A percentile compares a stretch with the other conserved stretches of the same genome.
These are phyloP conservation scores for Oncorhynchus masou DNA, from an alignment of 2,113 vertebrate species.

Conservation along the genomic window DNA sequence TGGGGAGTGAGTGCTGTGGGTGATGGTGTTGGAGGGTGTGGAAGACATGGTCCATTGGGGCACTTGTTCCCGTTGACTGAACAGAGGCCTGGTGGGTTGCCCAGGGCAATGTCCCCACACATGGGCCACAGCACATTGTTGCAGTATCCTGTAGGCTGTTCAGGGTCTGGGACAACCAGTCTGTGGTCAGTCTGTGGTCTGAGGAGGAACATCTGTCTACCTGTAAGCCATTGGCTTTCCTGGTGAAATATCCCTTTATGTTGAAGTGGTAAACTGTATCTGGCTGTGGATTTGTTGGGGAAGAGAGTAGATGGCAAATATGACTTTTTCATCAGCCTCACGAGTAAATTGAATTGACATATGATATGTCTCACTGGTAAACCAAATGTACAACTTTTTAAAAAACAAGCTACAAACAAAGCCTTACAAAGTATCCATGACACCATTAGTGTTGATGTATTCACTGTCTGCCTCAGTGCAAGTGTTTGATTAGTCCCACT, in stretches of 20 bases:
- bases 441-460: constrained; percentile 1
- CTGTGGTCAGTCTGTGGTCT: background rate
- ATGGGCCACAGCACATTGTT: constrained; percentile 57
- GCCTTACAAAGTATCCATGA: background rate
- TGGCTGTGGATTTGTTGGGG: background rate
- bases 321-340: too few relatives aligned
- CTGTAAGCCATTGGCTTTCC: background rate
- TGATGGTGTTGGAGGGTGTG: constrained; percentile 9
- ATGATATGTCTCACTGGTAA: constrained; percentile 17
- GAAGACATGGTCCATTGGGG: constrained; percentile 40
- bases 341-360: background rate
- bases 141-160: constrained; percentile 44
- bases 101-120: constrained; percentile 58
- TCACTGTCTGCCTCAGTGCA: constrained; percentile 37
- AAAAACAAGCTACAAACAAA: background rate
- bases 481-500: constrained; percentile 48
- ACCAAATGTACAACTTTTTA: constrained; percentile 8
- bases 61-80: constrained; percentile 44
- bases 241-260: background rate
- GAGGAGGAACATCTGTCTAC: constrained; percentile 29
- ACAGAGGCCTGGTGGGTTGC: constrained; percentile 53
- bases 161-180: constrained; percentile 52
- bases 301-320: too few relatives aligned
- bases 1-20: constrained; percentile 13
- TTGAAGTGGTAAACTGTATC: background rate